Evolutionary conservation across 2,113 vertebrate species (phyloP), one percentile per base, ranked within the genome.

Genomic region (Eurystomus gularis): DNA sequence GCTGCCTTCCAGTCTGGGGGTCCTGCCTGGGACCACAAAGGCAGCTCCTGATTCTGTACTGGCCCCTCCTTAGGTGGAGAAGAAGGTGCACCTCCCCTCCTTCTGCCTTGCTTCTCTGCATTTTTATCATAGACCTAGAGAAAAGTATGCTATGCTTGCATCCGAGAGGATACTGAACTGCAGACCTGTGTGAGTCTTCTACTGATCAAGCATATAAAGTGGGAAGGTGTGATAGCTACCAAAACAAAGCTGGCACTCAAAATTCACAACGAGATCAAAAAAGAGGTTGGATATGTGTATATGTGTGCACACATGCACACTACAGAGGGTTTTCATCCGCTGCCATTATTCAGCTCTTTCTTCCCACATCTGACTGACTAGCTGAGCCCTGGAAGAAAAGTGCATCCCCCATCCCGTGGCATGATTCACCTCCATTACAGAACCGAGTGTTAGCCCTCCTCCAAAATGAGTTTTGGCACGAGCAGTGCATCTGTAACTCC

Each of bases 1-100:
- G 5, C 13, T 35, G 19, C 6, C 21, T 66, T 75, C 37, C 29
- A 46, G 4, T 29, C 31, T 55, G 7, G 7, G 14, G 52, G 55
- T 37, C 11, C 44, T 42, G 15, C 13, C 28, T 66, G 24, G 4
- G 7, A 23, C n/a, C 28, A 54, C 24, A 0, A 0, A 62, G 10
- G 9, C 11, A 66, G 19, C 23, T 87, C 61, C 70, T 51, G 19
- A 39, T 49, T 46, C 29, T 68, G 2, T 28, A 11, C 7, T 4
- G 0, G 3, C 4, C 8, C 3, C 11, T 80, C 10, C 20, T 44
- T 21, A 44, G 11, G 28, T 11, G 3, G 7, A 72, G 23, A 82
- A 87, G 21, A 8, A 39, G 5, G 6, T n/a, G 16, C 13, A 66
- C 29, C 2, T 91, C 25, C 5, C 28, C 4, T 58, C 16, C 28